Evolutionary conservation across 2,113 vertebrate genomes (phyloP).

Genomic region (Amphiprion percula): DNA sequence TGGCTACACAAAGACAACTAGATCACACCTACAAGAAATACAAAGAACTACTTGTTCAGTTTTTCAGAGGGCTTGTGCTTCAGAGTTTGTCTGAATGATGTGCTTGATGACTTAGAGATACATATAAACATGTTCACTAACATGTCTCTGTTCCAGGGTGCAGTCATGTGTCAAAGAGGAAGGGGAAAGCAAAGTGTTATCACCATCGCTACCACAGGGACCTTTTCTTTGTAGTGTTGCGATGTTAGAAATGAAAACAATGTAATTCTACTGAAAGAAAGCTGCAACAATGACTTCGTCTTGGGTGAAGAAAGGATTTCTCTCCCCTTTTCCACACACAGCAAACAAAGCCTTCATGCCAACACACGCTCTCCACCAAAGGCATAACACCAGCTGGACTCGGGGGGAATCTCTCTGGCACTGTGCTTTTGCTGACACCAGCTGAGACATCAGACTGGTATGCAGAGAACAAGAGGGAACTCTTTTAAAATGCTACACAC

Average conservation of each 20-base stretch:
- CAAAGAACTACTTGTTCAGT: neutral
- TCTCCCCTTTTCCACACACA: conserved; percentile 1
- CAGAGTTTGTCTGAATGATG: neutral
- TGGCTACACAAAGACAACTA: neutral
- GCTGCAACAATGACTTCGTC: conserved; percentile 6
- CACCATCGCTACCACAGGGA: neutral
- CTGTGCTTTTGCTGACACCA: conserved; percentile 48
- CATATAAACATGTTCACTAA: conserved; percentile 4
- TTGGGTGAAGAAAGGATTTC: conserved; percentile 24
- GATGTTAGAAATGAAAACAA: conserved; percentile 35
- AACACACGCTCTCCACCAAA: conserved; percentile 36
- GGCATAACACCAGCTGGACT: conserved; percentile 56
- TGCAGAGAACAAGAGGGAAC: neutral
- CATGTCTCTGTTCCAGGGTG: conserved; percentile 17
- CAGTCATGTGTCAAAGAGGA: conserved; percentile 26
- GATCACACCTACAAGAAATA: conserved; percentile 16
- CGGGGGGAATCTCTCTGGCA: conserved; percentile 46
- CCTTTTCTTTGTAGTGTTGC: conserved; percentile 8
- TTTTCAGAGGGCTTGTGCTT: neutral
- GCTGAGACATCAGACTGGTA: conserved; percentile 37
- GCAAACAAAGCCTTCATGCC: conserved; percentile 43
- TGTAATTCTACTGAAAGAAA: conserved; percentile 26
- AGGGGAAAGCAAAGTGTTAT: conserved; percentile 31
- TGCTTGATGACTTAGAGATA: neutral
- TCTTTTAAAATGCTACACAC: conserved; percentile 2